Percentiles rank a stretch among this genome's conserved stretches.
Conservation (phyloP, 2,888 invertebrate genomes). For the Cryptosula pallasiana region DNA sequence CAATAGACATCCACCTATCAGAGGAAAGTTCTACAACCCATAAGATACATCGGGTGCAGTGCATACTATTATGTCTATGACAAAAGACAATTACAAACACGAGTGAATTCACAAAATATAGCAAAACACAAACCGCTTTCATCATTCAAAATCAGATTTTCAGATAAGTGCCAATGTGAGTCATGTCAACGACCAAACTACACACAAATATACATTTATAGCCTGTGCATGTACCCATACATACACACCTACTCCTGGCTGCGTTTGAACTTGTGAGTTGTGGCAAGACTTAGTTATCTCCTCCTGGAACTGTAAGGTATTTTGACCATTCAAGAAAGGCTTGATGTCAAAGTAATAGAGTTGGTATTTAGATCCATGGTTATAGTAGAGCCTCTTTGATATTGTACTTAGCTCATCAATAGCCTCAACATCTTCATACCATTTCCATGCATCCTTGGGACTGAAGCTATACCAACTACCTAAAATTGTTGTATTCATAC, state of each 20-base stretch:
- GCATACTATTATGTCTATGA: too few relatives aligned
- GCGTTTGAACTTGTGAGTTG: background rate
- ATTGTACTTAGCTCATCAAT: slow-evolving; percentile 30
- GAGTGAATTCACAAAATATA: too few relatives aligned
- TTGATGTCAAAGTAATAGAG: background rate
- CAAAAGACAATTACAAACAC: too few relatives aligned
- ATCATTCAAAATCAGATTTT: too few relatives aligned
- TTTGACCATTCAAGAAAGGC: background rate
- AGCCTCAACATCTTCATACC: slow-evolving; percentile 33
- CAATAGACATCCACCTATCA: background rate
- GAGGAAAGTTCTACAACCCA: background rate
- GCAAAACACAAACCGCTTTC: too few relatives aligned
- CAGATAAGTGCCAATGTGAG: too few relatives aligned
- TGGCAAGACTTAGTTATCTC: slow-evolving; percentile 11
- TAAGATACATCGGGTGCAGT: too few relatives aligned
- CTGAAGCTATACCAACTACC: slow-evolving; percentile 20
- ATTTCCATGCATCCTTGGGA: slow-evolving; percentile 37
- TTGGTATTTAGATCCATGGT: slow-evolving; percentile 9
- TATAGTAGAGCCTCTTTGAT: slow-evolving; percentile 33
- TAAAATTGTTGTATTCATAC: background rate
- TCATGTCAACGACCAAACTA: too few relatives aligned
- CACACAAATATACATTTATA: too few relatives aligned
- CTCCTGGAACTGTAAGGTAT: background rate
- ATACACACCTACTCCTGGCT: background rate
- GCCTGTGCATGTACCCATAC: background rate